Conservation (phyloP, 2,113 vertebrate species). For the Suricata suricatta region DNA sequence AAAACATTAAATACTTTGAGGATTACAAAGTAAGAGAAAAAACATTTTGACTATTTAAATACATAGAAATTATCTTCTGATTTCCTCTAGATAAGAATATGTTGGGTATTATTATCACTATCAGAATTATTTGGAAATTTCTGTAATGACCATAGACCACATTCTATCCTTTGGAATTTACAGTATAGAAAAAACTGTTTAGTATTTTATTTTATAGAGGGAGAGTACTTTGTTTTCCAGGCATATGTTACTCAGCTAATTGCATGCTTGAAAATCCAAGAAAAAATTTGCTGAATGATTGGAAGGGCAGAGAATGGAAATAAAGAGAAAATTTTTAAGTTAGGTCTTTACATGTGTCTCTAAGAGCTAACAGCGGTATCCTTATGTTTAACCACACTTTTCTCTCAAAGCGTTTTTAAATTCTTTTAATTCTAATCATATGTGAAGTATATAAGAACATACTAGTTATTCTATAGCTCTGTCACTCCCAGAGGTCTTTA, state of each 20-base stretch:
- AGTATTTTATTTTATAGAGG: not conserved
- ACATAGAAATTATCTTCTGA: not conserved
- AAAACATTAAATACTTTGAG: not conserved
- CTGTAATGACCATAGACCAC: not conserved
- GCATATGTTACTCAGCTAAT: not conserved
- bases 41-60: not conserved
- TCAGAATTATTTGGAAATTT: not conserved
- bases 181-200: not conserved
- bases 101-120: not conserved
- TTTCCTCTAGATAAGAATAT: not conserved
- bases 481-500: not conserved
- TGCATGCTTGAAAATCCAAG: not conserved
- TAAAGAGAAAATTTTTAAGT: not conserved
- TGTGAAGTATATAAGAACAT: not conserved
- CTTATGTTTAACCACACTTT: not conserved
- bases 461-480: not conserved
- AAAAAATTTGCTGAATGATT: constrained; percentile 17
- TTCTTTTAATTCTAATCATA: not conserved
- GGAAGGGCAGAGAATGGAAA: not conserved
- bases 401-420: not conserved
- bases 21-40: not conserved
- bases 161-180: not conserved
- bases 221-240: not conserved
- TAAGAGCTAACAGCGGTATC: not conserved
- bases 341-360: not conserved